Conservation (phyloP, 2,888 invertebrate species). For the Beris chalybata region DNA sequence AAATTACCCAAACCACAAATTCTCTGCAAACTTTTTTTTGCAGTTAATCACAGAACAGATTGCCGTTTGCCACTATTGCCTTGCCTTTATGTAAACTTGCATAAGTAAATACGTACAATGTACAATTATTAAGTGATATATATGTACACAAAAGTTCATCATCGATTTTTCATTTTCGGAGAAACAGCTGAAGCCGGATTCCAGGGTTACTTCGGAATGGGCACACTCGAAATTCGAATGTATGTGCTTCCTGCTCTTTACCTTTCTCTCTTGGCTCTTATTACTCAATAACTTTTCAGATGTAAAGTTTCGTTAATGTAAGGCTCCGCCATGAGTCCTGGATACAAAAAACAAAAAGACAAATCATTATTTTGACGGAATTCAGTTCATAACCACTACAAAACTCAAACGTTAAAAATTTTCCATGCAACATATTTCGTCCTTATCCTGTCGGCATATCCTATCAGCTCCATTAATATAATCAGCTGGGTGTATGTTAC, state of each 20-base stretch:
- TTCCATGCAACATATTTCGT: neutral
- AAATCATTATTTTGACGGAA: conserved; percentile 2
- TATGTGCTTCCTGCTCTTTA: conserved; percentile 1
- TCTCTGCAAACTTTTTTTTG: neutral
- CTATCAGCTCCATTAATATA: neutral
- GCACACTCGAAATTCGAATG: neutral
- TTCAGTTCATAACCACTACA: conserved; percentile 14
- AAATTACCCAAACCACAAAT: neutral
- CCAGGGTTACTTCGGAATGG: conserved; percentile 13
- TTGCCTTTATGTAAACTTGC: neutral
- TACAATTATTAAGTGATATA: neutral
- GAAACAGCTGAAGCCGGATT: conserved; percentile 20
- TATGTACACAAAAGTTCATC: conserved; percentile 18
- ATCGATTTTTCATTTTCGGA: conserved; percentile 18
- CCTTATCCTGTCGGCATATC: neutral
- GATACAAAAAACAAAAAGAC: no score
- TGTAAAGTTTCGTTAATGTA: no score
- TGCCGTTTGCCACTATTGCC: neutral
- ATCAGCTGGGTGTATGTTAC: conserved; percentile 9
- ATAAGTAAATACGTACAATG: neutral
- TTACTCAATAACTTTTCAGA: neutral
- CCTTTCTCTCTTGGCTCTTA: conserved; percentile 4
- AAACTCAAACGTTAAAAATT: neutral
- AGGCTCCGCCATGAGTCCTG: no score
- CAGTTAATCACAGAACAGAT: conserved; percentile 10